Percentiles rank a stretch among this genome's conserved stretches.
Conservation (phyloP, 2,113 vertebrate species). For the Gasterosteus nipponicus region DNA sequence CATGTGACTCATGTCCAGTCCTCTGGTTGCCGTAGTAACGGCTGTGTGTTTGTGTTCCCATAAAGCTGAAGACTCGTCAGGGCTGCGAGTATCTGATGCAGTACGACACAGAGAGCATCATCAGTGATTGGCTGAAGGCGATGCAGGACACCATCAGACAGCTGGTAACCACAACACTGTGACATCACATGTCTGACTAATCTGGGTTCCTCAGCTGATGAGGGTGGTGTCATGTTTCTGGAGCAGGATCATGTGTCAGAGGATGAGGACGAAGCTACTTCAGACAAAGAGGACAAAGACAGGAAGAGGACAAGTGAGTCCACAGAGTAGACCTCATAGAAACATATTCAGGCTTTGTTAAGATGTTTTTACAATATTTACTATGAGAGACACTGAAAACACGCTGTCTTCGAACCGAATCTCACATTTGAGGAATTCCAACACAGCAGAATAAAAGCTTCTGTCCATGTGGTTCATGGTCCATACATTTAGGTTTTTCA, state of each 20-base stretch:
- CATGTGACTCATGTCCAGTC: not conserved
- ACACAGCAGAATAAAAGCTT: too few species aligned
- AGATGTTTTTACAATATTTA: too few species aligned
- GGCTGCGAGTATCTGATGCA: constrained; percentile 93
- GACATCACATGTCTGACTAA: not conserved
- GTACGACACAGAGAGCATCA: constrained; percentile 92
- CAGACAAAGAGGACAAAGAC: constrained; percentile 82
- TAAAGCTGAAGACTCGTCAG: constrained; percentile 88
- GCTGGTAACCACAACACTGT: constrained; percentile 72
- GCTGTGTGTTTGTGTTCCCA: constrained; percentile 1
- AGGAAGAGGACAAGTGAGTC: constrained; percentile 68
- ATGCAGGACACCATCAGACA: constrained; percentile 84
- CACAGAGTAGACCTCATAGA: too few species aligned
- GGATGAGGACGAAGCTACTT: constrained; percentile 80
- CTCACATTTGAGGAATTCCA: too few species aligned
- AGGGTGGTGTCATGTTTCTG: constrained; percentile 46
- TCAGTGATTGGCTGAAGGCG: constrained; percentile 86
- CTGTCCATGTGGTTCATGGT: too few species aligned
- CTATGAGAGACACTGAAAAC: too few species aligned
- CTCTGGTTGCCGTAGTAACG: constrained; percentile 37
- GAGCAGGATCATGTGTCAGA: constrained; percentile 69
- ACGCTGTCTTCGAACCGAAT: too few species aligned
- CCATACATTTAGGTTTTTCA: too few species aligned
- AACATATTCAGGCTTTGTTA: too few species aligned
- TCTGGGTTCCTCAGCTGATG: not conserved